Evolutionary conservation across 2,113 vertebrate species (phyloP).

Genomic region (Crotalus helleri): DNA sequence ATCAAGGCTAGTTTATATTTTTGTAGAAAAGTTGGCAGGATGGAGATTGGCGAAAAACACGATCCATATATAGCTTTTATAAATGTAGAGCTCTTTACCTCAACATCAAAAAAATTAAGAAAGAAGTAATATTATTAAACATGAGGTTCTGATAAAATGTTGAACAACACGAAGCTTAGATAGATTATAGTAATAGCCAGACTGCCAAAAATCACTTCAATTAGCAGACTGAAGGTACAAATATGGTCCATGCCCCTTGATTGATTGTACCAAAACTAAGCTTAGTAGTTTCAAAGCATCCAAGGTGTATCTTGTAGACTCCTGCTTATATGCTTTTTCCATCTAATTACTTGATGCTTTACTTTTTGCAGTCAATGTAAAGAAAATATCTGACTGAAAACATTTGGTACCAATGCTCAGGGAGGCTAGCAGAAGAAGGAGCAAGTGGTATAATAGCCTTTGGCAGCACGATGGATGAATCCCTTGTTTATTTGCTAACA

Average conservation of each 20-base stretch:
- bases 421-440: background rate
- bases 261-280: background rate
- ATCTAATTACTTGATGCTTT: background rate
- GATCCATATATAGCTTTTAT: background rate
- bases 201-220: background rate
- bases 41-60: background rate
- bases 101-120: background rate
- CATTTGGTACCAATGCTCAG: background rate
- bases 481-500: conserved; percentile 14
- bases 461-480: background rate
- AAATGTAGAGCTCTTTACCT: background rate
- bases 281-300: background rate
- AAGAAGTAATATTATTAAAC: background rate
- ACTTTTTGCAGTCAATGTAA: background rate
- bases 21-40: background rate
- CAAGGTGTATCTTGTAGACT: background rate
- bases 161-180: background rate
- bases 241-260: background rate
- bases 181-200: background rate
- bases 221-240: background rate
- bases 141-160: background rate
- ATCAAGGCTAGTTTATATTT: background rate
- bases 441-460: background rate
- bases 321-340: background rate
- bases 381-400: conserved; percentile 33